phyloP scores from a whole-genome alignment of 1,140 invertebrate genomes.

The Drosophila malerkotliana region DNA sequence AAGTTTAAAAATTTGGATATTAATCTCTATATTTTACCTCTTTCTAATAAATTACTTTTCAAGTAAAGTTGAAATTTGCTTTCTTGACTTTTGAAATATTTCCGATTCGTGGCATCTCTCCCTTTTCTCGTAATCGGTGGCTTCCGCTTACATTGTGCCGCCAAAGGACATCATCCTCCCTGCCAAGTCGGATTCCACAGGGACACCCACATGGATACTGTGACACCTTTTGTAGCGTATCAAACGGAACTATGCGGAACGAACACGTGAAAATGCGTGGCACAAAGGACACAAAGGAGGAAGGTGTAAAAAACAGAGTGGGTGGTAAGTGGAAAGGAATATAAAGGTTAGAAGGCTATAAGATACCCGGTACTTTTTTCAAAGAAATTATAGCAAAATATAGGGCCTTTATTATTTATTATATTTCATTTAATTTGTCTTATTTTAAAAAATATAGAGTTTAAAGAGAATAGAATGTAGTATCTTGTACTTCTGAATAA shows the following conservation, averaged over 20 bases:
- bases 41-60: no score
- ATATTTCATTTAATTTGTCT: no score
- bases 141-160: conserved; percentile 37
- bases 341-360: not conserved
- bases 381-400: no score
- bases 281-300: conserved; percentile 31
- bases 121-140: conserved; percentile 32
- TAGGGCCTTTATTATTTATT: no score
- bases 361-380: not conserved
- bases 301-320: conserved; percentile 5
- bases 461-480: no score
- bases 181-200: conserved; percentile 8
- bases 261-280: conserved; percentile 77
- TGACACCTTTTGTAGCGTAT: conserved; percentile 77
- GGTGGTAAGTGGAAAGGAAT: not conserved
- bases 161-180: conserved; percentile 28
- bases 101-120: not conserved
- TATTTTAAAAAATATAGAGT: no score
- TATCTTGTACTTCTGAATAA: no score
- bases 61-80: not conserved
- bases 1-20: no score
- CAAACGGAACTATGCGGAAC: conserved; percentile 81
- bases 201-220: conserved; percentile 34
- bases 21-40: no score
- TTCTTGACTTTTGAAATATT: not conserved